Conservation (phyloP, 2,113 vertebrate species). For the Pteronura brasiliensis region DNA sequence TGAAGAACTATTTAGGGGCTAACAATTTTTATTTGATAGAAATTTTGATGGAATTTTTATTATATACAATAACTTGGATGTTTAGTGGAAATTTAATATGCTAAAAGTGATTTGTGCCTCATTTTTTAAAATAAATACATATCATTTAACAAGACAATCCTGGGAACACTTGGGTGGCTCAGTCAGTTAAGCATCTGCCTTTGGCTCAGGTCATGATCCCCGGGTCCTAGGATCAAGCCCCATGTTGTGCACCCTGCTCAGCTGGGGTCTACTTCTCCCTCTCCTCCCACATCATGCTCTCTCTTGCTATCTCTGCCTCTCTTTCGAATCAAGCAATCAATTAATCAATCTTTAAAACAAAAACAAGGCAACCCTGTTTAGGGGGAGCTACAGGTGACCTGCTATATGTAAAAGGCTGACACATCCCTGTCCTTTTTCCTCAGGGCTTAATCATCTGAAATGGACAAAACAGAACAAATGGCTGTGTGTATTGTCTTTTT, state of each 20-base stretch:
- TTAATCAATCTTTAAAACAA: background rate
- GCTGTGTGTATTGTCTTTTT: background rate
- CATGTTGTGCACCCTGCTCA: no score
- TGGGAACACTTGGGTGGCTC: no score
- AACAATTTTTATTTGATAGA: background rate
- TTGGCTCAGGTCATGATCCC: no score
- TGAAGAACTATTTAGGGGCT: background rate
- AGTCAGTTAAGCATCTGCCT: no score
- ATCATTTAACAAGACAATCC: background rate
- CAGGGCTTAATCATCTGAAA: background rate
- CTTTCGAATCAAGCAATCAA: no score
- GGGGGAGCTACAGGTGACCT: background rate
- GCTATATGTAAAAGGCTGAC: background rate
- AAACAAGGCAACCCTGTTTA: background rate
- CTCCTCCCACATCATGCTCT: no score
- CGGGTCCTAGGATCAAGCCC: no score
- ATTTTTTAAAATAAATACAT: background rate
- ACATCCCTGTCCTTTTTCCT: background rate
- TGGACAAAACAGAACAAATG: background rate
- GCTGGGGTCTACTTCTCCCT: no score
- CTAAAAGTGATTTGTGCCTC: background rate
- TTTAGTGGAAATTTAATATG: background rate
- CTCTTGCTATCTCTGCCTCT: no score
- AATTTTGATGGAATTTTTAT: constrained; percentile 14
- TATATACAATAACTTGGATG: background rate